These are phyloP conservation scores for Drosophila orosa DNA, from an alignment of 1,140 invertebrate species.

Conservation along the genomic window DNA sequence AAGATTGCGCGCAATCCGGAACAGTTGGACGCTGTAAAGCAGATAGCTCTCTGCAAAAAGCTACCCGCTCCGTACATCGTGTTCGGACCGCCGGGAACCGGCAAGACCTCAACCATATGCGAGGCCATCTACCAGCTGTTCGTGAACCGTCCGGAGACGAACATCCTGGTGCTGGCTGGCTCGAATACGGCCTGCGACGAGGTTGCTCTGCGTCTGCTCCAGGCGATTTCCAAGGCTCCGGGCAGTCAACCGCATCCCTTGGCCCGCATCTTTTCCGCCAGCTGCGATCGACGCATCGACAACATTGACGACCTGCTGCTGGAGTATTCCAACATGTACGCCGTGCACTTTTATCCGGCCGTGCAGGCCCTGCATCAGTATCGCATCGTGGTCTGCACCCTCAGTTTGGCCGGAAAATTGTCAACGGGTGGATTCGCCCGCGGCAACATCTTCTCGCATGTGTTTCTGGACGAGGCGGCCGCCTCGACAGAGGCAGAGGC, in stretches of 20 bases:
- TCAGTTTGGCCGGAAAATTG: constrained; percentile 86
- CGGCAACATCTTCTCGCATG: constrained; percentile 87
- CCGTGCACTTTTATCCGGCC: constrained; percentile 70
- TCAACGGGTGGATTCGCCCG: constrained; percentile 87
- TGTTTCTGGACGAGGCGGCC: constrained; percentile 95
- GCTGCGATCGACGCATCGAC: constrained; percentile 81
- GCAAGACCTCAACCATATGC: constrained; percentile 92
- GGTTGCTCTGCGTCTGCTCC: constrained; percentile 86
- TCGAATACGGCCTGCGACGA: constrained; percentile 93
- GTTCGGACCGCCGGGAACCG: constrained; percentile 92
- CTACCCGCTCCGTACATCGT: constrained; percentile 90
- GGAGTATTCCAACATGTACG: constrained; percentile 76
- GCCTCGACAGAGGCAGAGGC: constrained; percentile 92
- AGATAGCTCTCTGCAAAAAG: constrained; percentile 86
- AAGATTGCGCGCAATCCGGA: constrained; percentile 85
- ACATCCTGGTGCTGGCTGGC: constrained; percentile 89
- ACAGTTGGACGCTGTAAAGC: constrained; percentile 88
- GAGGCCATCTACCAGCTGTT: constrained; percentile 87
- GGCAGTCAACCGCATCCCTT: constrained; percentile 43
- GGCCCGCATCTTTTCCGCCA: constrained; percentile 85
- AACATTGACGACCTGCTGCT: constrained; percentile 74
- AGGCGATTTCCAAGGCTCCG: constrained; percentile 70
- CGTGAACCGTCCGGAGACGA: constrained; percentile 82
- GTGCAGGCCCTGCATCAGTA: constrained; percentile 74
- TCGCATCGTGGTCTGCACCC: constrained; percentile 69